A percentile compares a stretch with the other conserved stretches of the same genome.
Conservation (phyloP, 2,113 vertebrate genomes). For the Gymnogyps californianus region DNA sequence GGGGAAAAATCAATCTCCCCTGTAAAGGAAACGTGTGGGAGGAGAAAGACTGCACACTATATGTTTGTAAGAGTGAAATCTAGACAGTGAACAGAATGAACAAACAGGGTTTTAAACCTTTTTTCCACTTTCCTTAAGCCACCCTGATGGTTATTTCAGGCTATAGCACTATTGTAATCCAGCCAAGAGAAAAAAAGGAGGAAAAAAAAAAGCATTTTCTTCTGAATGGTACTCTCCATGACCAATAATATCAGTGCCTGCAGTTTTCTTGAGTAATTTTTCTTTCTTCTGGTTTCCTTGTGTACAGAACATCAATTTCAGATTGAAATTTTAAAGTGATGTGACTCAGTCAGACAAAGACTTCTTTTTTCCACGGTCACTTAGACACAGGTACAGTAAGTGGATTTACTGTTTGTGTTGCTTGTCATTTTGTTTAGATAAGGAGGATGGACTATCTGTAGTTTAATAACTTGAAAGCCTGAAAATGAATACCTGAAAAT, state of each 20-base stretch:
- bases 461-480: slow-evolving; percentile 48
- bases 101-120: background rate
- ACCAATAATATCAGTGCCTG: background rate
- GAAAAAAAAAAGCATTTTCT: background rate
- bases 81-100: background rate
- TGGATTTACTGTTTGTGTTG: background rate
- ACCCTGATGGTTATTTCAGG: background rate
- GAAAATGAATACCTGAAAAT: slow-evolving; percentile 16
- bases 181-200: background rate
- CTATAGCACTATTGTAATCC: background rate
- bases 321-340: slow-evolving; percentile 22
- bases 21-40: background rate
- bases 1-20: background rate
- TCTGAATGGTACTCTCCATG: background rate
- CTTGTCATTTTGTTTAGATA: background rate
- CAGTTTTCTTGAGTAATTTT: background rate
- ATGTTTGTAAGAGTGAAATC: background rate
- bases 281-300: background rate
- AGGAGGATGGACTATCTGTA: background rate
- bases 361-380: background rate
- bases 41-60: background rate
- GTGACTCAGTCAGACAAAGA: background rate
- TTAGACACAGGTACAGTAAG: background rate
- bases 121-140: background rate
- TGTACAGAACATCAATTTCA: slow-evolving; percentile 6